Evolutionary conservation across 2,888 invertebrate species (phyloP), one percentile per base, ranked within the genome.

Genomic region (Apotomis betuletana): DNA sequence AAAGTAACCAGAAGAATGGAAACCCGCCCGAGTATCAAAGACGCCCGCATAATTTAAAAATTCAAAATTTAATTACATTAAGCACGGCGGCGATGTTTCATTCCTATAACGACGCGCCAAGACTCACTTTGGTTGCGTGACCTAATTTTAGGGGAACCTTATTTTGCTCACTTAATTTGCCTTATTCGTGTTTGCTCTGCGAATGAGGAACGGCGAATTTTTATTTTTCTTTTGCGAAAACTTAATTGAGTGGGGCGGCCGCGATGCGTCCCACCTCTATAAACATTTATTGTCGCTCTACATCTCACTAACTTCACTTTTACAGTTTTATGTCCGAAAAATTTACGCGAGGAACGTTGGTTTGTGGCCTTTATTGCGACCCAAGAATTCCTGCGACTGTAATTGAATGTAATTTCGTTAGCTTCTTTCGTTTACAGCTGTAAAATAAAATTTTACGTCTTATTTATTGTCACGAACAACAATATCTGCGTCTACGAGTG

Each of bases 321-420:
- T 93, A 90, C 89, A 90, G 90, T 92, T 93, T 93, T 92, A 92
- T 88, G 92, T 91, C 90, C 90, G 89, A 93, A 92, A 93, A 91
- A 92, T 92, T 89, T 92, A 92, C 92, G 92, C 90, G 85, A 83
- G 79, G 83, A 87, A 88, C 89, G 87, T 87, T 85, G 85, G 81
- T 83, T 77, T 83, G 85, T 80, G 81, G 86, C 84, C 88, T 91
- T 92, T 92, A 92, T 92, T 90, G 89, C 92, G 78, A 78, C 80
- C 76, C 78, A 79, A 85, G 91, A 90, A 92, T 92, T 88, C 87
- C 85, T 27, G 86, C 88, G 85, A 84, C 83, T 83, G 89, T 92
- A 92, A 93, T 93, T 93, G 92, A 92, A 93, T 91, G 90, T 92
- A 92, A 93, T 93, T 92, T 90, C 89, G 89, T 90, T 90, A 88